Evolutionary conservation across 2,113 vertebrate genomes (phyloP).

Genomic region (Shinisaurus crocodilurus): DNA sequence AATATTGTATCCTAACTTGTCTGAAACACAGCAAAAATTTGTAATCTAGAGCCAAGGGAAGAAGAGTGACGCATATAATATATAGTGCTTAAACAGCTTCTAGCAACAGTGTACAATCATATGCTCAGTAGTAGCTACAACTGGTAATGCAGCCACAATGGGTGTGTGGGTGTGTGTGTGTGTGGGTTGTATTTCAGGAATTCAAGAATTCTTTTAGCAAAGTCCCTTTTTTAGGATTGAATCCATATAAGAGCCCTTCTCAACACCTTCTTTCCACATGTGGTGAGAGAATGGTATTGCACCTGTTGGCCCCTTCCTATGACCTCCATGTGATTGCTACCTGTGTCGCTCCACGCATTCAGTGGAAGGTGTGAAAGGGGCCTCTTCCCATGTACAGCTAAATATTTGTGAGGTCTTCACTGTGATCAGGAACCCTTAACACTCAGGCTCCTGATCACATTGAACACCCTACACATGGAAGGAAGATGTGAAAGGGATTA

Average conservation of each 20-base stretch:
- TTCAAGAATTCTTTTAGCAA: neutral
- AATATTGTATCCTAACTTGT: slow-evolving; percentile 78
- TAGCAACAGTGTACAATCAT: slow-evolving; percentile 55
- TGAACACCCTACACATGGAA: neutral
- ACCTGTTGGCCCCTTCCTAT: neutral
- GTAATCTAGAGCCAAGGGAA: slow-evolving; percentile 61
- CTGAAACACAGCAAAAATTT: slow-evolving; percentile 64
- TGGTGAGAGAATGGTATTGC: neutral
- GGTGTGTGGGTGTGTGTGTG: no score
- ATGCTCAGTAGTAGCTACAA: slow-evolving; percentile 58
- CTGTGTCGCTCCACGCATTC: neutral
- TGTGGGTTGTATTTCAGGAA: neutral
- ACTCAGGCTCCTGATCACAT: neutral
- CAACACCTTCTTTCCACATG: neutral
- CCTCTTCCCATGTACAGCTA: neutral
- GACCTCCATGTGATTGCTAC: neutral
- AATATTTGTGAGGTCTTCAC: neutral
- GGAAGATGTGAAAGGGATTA: neutral
- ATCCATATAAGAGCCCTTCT: neutral
- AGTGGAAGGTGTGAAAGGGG: neutral
- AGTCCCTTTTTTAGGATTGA: neutral
- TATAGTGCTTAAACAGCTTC: slow-evolving; percentile 51
- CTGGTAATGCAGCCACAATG: slow-evolving; percentile 41
- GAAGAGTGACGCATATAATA: slow-evolving; percentile 41
- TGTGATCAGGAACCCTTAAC: neutral